Base-by-base conservation (phyloP, 2,888 invertebrate species). In the Himalopsyche tibetana region DNA sequence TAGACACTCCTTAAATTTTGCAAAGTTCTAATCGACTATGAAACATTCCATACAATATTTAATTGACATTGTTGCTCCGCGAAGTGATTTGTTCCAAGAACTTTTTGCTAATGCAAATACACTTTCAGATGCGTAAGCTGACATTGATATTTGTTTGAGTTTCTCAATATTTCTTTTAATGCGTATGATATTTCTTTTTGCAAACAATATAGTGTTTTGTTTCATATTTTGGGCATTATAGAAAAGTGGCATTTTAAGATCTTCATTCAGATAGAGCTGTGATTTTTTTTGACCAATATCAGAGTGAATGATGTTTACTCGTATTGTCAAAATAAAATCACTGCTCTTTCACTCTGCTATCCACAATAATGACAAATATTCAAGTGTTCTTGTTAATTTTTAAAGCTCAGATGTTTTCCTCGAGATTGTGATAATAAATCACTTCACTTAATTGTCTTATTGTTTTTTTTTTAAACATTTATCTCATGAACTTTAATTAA, bases 351-450 rank as follows among this genome's bases (percentile, higher is more conserved):
- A 74, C 5, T 38, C 38, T 74, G 6, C n/a, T 63, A 63, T 63
- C 11, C 28, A 74, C 19, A 74, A 74, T 74, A 74, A 74, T 87
- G 87, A 85, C 85, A 86, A 87, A 88, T 88, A 87, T 88, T 87
- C 86, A 88, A 88, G 88, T 88, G 88, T 85, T 86, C 84, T 87
- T 86, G 80, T 40, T 69, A 69, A 83, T 55, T 45, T 56, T 83
- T 45, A 42, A 40, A 69, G 63, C 45, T 40, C 83, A 63, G 74
- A 69, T 17, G 63, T 28, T 69, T 80, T 80, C 45, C 45, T 45
- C 28, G 45, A 36, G n/a, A 83, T 45, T n/a, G 63, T 82, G 40
- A 45, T 69, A n/a, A 63, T 69, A 36, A 38, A 74, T n/a, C 63
- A 63, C 63, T 63, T 63, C 19, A 19, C 9, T 63, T 6, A 19